These are phyloP conservation scores for Malurus cyaneus DNA, from an alignment of 2,113 vertebrate species.

Conservation along the genomic window DNA sequence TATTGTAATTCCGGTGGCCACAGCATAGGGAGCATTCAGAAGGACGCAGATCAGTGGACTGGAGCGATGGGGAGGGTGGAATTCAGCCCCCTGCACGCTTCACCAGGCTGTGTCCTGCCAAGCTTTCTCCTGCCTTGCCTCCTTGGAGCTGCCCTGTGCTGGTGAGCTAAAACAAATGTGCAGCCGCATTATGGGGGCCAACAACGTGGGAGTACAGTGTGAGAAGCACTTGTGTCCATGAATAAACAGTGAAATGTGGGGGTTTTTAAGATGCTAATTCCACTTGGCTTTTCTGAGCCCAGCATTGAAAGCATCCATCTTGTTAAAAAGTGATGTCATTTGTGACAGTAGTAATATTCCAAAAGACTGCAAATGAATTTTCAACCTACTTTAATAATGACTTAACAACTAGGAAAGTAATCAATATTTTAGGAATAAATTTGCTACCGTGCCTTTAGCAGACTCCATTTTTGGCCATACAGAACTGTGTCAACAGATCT, in stretches of 20 bases:
- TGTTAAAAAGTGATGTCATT: slow-evolving; percentile 44
- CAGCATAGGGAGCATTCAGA: slow-evolving; percentile 44
- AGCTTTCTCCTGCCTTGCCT: slow-evolving; percentile 9
- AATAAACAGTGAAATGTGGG: slow-evolving; percentile 23
- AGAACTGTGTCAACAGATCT: not conserved
- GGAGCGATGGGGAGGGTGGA: slow-evolving; percentile 10
- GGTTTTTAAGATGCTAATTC: slow-evolving; percentile 44
- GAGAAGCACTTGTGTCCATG: slow-evolving; percentile 19
- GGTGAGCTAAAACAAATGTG: slow-evolving; percentile 3
- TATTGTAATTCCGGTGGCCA: slow-evolving; percentile 28
- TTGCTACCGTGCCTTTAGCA: not conserved
- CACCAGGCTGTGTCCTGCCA: slow-evolving; percentile 4
- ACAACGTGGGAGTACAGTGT: not conserved
- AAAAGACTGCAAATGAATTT: slow-evolving; percentile 25
- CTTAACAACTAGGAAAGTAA: slow-evolving; percentile 42
- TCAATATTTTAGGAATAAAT: slow-evolving; percentile 50
- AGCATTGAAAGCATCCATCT: slow-evolving; percentile 12
- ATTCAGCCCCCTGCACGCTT: not conserved
- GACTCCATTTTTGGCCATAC: not conserved
- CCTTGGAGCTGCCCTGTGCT: not conserved
- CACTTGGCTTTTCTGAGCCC: slow-evolving; percentile 40
- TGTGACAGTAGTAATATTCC: slow-evolving; percentile 15
- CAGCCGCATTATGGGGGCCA: not conserved
- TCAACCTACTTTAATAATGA: slow-evolving; percentile 55
- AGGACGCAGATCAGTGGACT: slow-evolving; percentile 12